Evolutionary conservation across 1,140 invertebrate species (phyloP).

Genomic region (Bilobella aurantiaca): DNA sequence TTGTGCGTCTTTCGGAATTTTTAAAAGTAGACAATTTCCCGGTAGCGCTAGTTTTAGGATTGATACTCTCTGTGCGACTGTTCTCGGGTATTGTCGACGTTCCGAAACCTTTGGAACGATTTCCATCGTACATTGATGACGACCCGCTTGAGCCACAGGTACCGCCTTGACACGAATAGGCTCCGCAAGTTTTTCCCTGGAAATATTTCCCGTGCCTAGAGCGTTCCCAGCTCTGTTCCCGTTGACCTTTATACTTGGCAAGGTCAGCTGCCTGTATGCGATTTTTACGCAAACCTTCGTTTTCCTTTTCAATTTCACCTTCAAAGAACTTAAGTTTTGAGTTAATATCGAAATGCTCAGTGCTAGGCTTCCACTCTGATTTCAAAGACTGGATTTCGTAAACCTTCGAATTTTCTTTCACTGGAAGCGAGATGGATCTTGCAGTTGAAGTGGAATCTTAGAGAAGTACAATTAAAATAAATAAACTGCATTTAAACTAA

Average conservation of each 20-base stretch:
- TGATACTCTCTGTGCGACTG: too few species aligned
- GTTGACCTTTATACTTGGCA: not conserved
- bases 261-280: not conserved
- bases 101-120: not conserved
- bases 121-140: not conserved
- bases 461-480: too few species aligned
- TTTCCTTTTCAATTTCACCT: not conserved
- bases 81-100: too few species aligned
- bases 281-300: not conserved
- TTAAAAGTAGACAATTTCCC: too few species aligned
- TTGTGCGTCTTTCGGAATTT: too few species aligned
- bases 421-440: not conserved
- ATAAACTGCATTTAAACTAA: too few species aligned
- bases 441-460: not conserved
- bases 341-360: not conserved
- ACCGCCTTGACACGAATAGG: not conserved
- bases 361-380: not conserved
- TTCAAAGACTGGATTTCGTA: too few species aligned
- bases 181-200: not conserved
- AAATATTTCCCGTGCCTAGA: not conserved
- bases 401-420: not conserved
- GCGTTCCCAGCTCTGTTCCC: not conserved
- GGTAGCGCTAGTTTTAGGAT: too few species aligned
- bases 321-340: not conserved
- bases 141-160: not conserved